A percentile compares a stretch with the other conserved stretches of the same genome.
These are phyloP conservation scores for Fringilla coelebs DNA, from an alignment of 2,797 vertebrate genomes.

Conservation along the genomic window DNA sequence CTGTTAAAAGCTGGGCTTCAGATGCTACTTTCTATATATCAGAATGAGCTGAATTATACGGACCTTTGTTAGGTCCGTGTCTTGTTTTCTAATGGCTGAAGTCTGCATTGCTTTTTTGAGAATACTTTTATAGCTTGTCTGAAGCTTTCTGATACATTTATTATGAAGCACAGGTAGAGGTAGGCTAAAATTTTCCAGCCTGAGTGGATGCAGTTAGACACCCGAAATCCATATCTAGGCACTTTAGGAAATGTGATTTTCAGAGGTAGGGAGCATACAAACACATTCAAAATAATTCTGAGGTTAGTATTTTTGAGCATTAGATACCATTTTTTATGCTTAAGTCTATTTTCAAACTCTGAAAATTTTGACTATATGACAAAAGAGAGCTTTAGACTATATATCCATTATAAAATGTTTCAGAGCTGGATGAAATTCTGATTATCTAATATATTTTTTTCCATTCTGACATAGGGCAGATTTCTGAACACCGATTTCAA, in stretches of 20 bases:
- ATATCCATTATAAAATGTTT: not conserved
- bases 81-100: not conserved
- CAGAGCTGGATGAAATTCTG: not conserved
- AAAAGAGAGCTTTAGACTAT: not conserved
- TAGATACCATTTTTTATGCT: not conserved
- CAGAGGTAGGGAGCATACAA: not conserved
- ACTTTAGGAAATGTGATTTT: conserved; percentile 31
- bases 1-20: not conserved
- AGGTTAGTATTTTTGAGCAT: not conserved
- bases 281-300: not conserved
- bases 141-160: conserved; percentile 41
- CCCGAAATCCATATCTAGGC: conserved; percentile 17
- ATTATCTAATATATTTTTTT: not conserved
- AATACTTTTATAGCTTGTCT: conserved; percentile 32
- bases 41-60: conserved; percentile 3
- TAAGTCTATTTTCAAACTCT: conserved; percentile 34
- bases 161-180: conserved; percentile 32
- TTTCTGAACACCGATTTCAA: not conserved
- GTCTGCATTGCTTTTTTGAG: not conserved
- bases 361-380: not conserved
- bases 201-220: not conserved
- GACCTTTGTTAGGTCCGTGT: not conserved
- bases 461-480: not conserved
- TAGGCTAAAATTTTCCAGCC: conserved; percentile 36
- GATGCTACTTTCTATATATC: not conserved